Evolutionary conservation across 2,113 vertebrate species (phyloP).

Genomic region (Xyrauchen texanus): DNA sequence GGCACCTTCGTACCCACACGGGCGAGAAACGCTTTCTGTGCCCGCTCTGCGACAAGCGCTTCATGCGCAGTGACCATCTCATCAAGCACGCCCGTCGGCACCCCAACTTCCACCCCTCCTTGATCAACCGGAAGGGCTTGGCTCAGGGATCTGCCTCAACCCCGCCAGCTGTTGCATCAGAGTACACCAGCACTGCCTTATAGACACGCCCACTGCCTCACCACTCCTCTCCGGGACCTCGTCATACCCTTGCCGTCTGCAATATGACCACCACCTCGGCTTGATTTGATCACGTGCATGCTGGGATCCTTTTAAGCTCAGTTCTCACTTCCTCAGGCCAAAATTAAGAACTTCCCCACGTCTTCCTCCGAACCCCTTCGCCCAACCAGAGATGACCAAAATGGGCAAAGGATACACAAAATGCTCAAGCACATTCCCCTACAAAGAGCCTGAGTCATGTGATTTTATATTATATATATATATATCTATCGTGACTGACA

Average conservation of each 20-base stretch:
- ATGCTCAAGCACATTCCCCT: slow-evolving; percentile 39
- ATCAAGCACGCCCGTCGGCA: slow-evolving; percentile 80
- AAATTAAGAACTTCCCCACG: slow-evolving; percentile 19
- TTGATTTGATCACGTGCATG: slow-evolving; percentile 19
- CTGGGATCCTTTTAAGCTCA: slow-evolving; percentile 26
- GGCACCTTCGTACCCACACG: slow-evolving; percentile 79
- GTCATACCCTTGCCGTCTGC: slow-evolving; percentile 24
- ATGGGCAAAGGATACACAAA: slow-evolving; percentile 18
- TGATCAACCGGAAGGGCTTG: slow-evolving; percentile 70
- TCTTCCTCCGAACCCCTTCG: slow-evolving; percentile 23
- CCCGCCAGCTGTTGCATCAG: slow-evolving; percentile 46
- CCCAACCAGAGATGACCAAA: slow-evolving; percentile 10
- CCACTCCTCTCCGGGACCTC: not conserved
- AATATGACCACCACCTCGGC: slow-evolving; percentile 11
- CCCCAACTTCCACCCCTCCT: slow-evolving; percentile 75
- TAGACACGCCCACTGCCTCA: not conserved
- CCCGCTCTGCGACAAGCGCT: slow-evolving; percentile 78
- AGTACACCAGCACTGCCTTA: slow-evolving; percentile 35
- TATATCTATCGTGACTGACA: slow-evolving; percentile 11
- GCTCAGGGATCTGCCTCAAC: slow-evolving; percentile 22
- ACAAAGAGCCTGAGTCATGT: not conserved
- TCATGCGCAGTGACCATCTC: slow-evolving; percentile 82
- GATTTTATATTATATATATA: not conserved
- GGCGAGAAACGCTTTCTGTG: slow-evolving; percentile 80
- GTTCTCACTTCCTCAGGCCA: slow-evolving; percentile 16